Evolutionary conservation across 2,797 vertebrate species (phyloP).

Genomic region (Sardinella longiceps): DNA sequence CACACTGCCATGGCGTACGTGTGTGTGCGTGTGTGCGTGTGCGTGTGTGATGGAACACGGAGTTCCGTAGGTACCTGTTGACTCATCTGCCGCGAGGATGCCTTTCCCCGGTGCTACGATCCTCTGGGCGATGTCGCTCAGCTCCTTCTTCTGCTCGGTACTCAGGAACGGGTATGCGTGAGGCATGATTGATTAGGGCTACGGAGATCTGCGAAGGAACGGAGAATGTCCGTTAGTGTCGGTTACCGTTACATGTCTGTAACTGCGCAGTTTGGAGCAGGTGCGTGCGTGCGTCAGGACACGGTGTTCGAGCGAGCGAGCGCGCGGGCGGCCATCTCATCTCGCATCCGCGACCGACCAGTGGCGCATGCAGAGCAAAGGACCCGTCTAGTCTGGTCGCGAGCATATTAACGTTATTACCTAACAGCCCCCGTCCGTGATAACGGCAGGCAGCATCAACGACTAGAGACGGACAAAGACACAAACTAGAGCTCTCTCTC

Average conservation of each 20-base stretch:
- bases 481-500: neutral
- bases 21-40: too few relatives aligned
- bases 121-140: constrained; percentile 74
- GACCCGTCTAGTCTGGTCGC: neutral
- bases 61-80: too few relatives aligned
- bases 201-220: neutral
- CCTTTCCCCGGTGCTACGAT: constrained; percentile 82
- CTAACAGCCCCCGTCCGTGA: neutral
- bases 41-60: too few relatives aligned
- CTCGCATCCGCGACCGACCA: neutral
- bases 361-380: too few relatives aligned
- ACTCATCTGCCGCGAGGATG: constrained; percentile 84
- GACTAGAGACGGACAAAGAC: neutral
- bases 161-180: constrained; percentile 77
- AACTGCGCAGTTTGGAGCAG: too few relatives aligned
- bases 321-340: neutral
- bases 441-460: neutral
- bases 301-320: neutral
- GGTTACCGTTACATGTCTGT: neutral
- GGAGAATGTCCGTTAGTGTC: too few relatives aligned
- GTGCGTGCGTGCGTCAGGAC: neutral
- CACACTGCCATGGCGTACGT: too few relatives aligned
- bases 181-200: constrained; percentile 69
- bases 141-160: constrained; percentile 84
- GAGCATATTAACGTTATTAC: neutral